Evolutionary conservation across 2,797 vertebrate genomes (phyloP).

Genomic region (Choloepus didactylus): DNA sequence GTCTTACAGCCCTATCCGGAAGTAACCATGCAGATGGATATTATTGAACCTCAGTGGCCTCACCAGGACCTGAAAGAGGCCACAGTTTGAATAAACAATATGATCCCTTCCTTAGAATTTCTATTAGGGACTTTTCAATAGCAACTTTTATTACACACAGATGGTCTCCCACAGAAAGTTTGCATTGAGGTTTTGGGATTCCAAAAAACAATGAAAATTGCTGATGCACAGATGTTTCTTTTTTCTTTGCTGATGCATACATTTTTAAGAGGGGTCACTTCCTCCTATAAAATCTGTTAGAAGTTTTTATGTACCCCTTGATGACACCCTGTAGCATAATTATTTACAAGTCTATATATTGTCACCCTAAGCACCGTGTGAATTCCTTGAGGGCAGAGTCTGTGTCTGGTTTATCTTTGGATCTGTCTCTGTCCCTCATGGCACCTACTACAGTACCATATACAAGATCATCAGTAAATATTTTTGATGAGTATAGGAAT

Average conservation of each 20-base stretch:
- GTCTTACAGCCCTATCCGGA: neutral
- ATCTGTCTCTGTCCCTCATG: neutral
- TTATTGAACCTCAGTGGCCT: neutral
- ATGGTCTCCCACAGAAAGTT: constrained; percentile 9
- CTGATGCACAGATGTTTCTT: neutral
- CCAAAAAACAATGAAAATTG: constrained; percentile 6
- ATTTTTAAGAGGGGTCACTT: neutral
- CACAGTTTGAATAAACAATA: neutral
- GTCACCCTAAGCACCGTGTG: neutral
- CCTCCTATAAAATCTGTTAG: neutral
- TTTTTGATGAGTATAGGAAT: neutral
- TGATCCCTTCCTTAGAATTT: neutral
- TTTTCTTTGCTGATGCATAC: neutral
- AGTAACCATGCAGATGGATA: neutral
- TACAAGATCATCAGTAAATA: neutral
- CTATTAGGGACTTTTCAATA: neutral
- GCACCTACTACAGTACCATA: too few species aligned
- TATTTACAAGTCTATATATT: neutral
- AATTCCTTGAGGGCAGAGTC: neutral
- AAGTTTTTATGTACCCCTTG: neutral
- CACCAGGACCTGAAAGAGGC: neutral
- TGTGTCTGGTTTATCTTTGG: neutral
- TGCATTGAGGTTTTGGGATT: neutral
- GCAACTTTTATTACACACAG: neutral
- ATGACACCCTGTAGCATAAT: neutral